Evolutionary conservation across 2,113 vertebrate species (phyloP).

Genomic region (Sinocyclocheilus grahami): DNA sequence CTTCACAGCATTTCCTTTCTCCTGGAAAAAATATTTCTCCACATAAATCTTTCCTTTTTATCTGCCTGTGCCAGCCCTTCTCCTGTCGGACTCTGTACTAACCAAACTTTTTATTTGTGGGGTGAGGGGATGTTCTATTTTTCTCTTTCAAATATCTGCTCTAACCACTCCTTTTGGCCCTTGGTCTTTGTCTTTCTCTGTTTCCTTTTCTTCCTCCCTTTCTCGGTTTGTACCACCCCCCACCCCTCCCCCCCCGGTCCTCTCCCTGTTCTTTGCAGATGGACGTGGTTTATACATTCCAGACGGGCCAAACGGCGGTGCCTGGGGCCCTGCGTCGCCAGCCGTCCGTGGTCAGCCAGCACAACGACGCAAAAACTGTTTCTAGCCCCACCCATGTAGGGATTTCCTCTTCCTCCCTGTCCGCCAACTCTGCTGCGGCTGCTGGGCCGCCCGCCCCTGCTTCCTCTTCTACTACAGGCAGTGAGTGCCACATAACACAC

Average conservation of each 20-base stretch:
- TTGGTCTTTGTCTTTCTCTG: conserved; percentile 37
- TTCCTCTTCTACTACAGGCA: conserved; percentile 93
- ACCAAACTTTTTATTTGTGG: conserved; percentile 13
- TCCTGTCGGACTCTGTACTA: neutral
- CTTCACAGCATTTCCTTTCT: conserved; percentile 36
- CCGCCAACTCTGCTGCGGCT: conserved; percentile 91
- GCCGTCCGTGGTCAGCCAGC: conserved; percentile 96
- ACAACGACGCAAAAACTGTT: conserved; percentile 97
- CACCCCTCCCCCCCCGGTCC: neutral
- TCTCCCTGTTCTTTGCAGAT: conserved; percentile 85
- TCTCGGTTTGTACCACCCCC: neutral
- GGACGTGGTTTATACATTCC: conserved; percentile 99
- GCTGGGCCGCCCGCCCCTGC: conserved; percentile 80
- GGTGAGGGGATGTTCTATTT: conserved; percentile 12
- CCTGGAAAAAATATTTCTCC: conserved; percentile 47
- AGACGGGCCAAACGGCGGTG: conserved; percentile 91
- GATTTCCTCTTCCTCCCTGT: conserved; percentile 88
- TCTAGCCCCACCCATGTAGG: conserved; percentile 96
- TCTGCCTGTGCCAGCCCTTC: conserved; percentile 28
- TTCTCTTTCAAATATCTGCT: conserved; percentile 43
- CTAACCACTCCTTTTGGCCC: conserved; percentile 40
- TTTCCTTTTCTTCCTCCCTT: conserved; percentile 53
- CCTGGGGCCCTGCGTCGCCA: conserved; percentile 94
- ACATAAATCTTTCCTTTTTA: conserved; percentile 45
- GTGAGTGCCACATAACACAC: conserved; percentile 83